phyloP scores from a whole-genome alignment of 2,113 vertebrate genomes.

The Scomber japonicus region DNA sequence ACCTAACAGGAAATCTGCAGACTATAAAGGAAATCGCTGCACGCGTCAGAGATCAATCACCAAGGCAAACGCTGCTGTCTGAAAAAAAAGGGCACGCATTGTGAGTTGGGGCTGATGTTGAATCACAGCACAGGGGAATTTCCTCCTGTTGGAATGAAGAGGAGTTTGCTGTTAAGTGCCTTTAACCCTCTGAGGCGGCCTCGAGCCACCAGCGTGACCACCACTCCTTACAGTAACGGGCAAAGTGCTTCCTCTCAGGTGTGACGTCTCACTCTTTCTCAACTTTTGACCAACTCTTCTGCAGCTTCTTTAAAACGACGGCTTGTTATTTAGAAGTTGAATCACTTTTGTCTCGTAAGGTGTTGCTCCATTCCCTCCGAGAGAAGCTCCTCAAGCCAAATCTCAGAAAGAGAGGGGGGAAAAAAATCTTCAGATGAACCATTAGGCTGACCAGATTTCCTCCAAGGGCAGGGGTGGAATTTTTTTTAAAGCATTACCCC shows the following conservation, averaged over 20 bases:
- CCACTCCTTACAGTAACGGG: background rate
- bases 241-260: background rate
- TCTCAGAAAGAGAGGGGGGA: too few relatives aligned
- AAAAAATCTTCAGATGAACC: conserved; percentile 54
- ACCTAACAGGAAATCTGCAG: conserved; percentile 15
- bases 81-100: background rate
- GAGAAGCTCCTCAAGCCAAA: background rate
- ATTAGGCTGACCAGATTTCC: conserved; percentile 79
- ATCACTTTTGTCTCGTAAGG: background rate
- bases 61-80: background rate
- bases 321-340: background rate
- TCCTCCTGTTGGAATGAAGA: conserved; percentile 20
- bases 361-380: conserved; percentile 29
- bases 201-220: conserved; percentile 11
- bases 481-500: conserved; percentile 75
- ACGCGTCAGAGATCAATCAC: background rate
- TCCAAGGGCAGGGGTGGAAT: conserved; percentile 57
- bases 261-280: background rate
- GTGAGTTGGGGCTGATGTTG: conserved; percentile 1
- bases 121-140: conserved; percentile 22
- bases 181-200: conserved; percentile 21
- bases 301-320: background rate
- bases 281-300: background rate
- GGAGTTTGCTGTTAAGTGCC: conserved; percentile 17
- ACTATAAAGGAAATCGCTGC: conserved; percentile 6